Percentiles rank a stretch among this genome's conserved stretches.
Evolutionary conservation across 2,113 vertebrate genomes (phyloP).

Genomic region (Cyprinodon variegatus): DNA sequence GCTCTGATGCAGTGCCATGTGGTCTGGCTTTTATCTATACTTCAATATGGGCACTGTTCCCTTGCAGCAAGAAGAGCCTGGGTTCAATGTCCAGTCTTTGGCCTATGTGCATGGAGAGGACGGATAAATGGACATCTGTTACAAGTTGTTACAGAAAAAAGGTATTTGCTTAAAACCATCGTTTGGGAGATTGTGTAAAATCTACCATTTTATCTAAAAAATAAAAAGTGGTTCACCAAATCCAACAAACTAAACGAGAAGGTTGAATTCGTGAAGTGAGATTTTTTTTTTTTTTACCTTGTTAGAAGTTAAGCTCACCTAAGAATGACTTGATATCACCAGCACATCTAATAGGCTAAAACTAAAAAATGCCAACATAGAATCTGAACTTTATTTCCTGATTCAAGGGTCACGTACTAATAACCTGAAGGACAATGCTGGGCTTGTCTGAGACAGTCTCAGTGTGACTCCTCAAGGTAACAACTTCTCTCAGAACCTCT

Average conservation of each 20-base stretch:
- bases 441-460: slow-evolving; percentile 33
- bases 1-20: no score
- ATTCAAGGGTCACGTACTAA: slow-evolving; percentile 55
- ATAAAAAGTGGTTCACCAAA: neutral
- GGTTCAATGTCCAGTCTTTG: no score
- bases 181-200: no score
- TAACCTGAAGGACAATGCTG: slow-evolving; percentile 29
- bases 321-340: neutral
- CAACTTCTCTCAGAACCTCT: slow-evolving; percentile 38
- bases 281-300: slow-evolving; percentile 9
- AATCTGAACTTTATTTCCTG: slow-evolving; percentile 20
- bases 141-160: no score
- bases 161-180: no score
- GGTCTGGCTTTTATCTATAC: no score
- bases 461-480: slow-evolving; percentile 15
- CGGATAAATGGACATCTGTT: no score
- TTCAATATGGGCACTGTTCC: no score
- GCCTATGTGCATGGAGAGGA: no score
- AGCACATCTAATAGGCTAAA: slow-evolving; percentile 29
- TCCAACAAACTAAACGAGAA: neutral
- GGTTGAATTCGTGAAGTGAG: neutral
- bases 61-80: no score
- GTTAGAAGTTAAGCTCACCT: neutral
- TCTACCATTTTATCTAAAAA: neutral
- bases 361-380: slow-evolving; percentile 55